Conservation (phyloP, 2,797 vertebrate genomes). For the Antrozous pallidus region DNA sequence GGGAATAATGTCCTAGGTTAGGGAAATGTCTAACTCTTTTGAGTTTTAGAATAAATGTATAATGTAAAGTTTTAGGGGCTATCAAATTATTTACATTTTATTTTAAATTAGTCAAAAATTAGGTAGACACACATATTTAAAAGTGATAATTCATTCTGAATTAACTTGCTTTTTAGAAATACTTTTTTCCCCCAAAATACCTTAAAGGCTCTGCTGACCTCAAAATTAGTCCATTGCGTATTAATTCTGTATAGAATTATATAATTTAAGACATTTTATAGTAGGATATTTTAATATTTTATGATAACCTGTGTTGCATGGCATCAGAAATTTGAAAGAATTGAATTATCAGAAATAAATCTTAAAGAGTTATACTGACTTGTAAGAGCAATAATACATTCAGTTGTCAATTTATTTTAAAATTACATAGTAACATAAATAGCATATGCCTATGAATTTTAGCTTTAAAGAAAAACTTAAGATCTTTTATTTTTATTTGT, state of each 20-base stretch:
- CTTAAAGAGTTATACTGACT: not conserved
- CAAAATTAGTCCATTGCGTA: not conserved
- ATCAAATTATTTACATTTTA: not conserved
- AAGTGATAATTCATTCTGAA: not conserved
- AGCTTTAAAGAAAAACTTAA: not conserved
- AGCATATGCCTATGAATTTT: not conserved
- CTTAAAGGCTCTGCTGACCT: not conserved
- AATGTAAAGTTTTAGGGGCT: not conserved
- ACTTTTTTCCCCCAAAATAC: not conserved
- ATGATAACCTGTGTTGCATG: not conserved
- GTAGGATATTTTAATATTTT: constrained; percentile 7
- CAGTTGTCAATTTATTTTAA: not conserved
- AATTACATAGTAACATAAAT: not conserved
- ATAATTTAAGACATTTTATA: not conserved
- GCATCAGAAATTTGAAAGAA: constrained; percentile 27
- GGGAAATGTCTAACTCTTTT: not conserved
- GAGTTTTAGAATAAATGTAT: not conserved
- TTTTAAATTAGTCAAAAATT: not conserved
- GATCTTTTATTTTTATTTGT: not conserved
- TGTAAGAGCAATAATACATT: rapidly evolving
- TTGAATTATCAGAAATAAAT: constrained; percentile 23
- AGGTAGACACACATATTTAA: not conserved
- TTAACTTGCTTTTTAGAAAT: not conserved
- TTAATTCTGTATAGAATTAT: constrained; percentile 5
- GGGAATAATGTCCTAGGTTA: not conserved